phyloP scores from a whole-genome alignment of 2,888 invertebrate genomes.

The Nezara viridula region DNA sequence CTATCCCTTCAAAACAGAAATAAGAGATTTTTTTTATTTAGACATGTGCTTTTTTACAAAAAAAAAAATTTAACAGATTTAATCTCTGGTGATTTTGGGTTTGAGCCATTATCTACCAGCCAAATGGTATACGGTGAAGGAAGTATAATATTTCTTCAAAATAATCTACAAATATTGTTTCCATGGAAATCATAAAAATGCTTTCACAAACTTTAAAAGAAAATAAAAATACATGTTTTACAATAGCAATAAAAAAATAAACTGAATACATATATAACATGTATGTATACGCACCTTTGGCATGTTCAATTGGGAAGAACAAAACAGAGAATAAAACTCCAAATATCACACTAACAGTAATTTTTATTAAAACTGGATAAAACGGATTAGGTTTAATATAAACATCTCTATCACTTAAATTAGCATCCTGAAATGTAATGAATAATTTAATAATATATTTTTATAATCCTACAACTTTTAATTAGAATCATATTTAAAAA shows the following conservation, averaged over 20 bases:
- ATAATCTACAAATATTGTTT: no score
- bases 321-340: slow-evolving; percentile 81
- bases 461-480: background rate
- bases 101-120: no score
- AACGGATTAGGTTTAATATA: slow-evolving; percentile 80
- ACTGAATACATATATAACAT: background rate
- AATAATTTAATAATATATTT: background rate
- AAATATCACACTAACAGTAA: slow-evolving; percentile 78
- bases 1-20: no score
- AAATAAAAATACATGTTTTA: no score
- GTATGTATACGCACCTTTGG: slow-evolving; percentile 74
- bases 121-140: no score
- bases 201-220: no score
- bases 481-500: background rate
- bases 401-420: slow-evolving; percentile 70
- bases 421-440: slow-evolving; percentile 69
- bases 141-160: no score
- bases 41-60: no score
- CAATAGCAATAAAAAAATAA: background rate
- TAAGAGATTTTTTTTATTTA: no score
- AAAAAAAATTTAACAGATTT: no score
- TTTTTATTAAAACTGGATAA: slow-evolving; percentile 80
- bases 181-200: no score
- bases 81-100: no score
- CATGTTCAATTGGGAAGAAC: slow-evolving; percentile 78